Conservation (phyloP, 2,113 vertebrate genomes). For the Excalfactoria chinensis region DNA sequence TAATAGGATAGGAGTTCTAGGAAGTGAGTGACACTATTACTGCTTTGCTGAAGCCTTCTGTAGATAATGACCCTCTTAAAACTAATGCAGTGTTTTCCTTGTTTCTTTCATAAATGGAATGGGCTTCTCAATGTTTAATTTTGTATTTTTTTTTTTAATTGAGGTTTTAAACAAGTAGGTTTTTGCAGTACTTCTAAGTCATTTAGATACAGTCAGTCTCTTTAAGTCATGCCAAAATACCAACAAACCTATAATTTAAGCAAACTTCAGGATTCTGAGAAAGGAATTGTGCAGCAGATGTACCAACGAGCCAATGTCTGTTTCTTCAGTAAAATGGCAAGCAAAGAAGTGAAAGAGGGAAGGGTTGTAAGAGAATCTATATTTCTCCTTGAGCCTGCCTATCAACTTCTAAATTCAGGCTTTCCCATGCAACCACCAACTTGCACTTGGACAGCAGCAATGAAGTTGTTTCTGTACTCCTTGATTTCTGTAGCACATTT, state of each 20-base stretch:
- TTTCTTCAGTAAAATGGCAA: constrained; percentile 1
- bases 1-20: not conserved
- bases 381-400: not conserved
- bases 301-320: not conserved
- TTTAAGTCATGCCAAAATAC: constrained; percentile 3
- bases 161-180: not conserved
- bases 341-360: not conserved
- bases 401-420: not conserved
- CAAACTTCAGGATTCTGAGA: not conserved
- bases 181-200: not conserved
- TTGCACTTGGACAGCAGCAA: not conserved
- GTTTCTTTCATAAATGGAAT: constrained; percentile 20
- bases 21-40: not conserved
- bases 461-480: not conserved
- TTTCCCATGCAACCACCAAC: not conserved
- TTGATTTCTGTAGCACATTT: not conserved
- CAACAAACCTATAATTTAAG: constrained; percentile 23
- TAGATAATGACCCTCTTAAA: constrained; percentile 4
- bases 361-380: not conserved
- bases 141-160: too few relatives aligned
- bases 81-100: not conserved
- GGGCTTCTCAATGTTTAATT: not conserved
- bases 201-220: not conserved
- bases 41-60: constrained; percentile 5
- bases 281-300: constrained; percentile 9